Base-by-base conservation (phyloP, 2,888 invertebrate species). In the Rotaria sp. region DNA sequence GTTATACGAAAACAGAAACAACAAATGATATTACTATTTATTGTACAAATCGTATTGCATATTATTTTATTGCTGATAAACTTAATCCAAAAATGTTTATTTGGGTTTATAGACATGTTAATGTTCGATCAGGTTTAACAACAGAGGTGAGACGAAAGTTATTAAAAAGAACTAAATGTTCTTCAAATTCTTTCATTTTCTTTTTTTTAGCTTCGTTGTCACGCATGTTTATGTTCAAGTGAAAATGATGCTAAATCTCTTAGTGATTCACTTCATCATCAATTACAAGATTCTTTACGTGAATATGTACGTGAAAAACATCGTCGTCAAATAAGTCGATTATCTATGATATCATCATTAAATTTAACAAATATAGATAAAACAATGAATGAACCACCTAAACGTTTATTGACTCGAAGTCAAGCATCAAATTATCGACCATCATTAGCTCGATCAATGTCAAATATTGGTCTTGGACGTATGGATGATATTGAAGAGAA, bases 101-200 rank as follows among this genome's bases (percentile, higher is more conserved):
- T 41, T 86, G 86, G 86, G 84, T 86, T 38, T 86, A 86, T n/a
- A 67, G 84, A 52, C 86, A 86, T 74, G 86, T 84, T 30, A 67
- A 67, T 67, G 30, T 67, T 35, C 67, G 67, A 67, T 30, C 67
- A 35, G 67, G 67, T 35, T 35, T 67, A 35, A 67, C 67, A 0
- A 67, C 67, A 67, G 67, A 67, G 21, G 67, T 67, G 7, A 35
- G 67, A 30, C 35, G 15, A 30, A 67, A 67, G 30, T 30, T 67
- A 15, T 15, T 2, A 35, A 30, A n/a, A n/a, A n/a, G n/a, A n/a
- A n/a, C n/a, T 35, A n/a, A 57, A 67, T 59, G 0, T n/a, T 11
- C 45, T 45, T 45, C 45, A 45, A 4, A 45, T 30, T 13, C 11
- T 11, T n/a, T 59, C 26, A 0, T 59, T 59, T 18, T 15, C 11